Evolutionary conservation across 1,140 invertebrate genomes (phyloP), one percentile per base, ranked within the genome.

Genomic region (Bombus waltoni): DNA sequence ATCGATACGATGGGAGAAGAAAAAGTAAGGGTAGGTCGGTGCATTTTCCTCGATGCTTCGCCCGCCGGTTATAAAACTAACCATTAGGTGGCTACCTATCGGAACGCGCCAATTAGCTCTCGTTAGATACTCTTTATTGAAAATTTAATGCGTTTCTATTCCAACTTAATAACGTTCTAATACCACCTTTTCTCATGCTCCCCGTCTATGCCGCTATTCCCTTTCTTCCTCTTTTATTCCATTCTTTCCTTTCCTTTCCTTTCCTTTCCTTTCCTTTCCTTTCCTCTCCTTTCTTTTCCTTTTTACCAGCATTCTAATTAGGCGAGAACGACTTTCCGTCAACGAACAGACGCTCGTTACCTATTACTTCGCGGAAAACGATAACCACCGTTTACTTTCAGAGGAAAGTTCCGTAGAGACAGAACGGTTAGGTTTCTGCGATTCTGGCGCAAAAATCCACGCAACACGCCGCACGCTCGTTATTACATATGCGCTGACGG

Each of bases 401-500:
- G 32, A 32, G 32, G 32, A 32, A 32, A 32, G 32, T 32, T 32
- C 32, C 1, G 32, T 32, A 32, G 32, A 32, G 32, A 32, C 32
- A 32, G 38, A 32, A 78, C 62, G 38, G n/a, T 42, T 10, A 35
- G 62, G 71, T 72, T 62, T 79, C 83, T 47, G 6, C n/a, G n/a
- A 76, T 86, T 76, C 25, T 13, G 5, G 53, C 3, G 22, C 0
- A 75, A 68, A 85, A 81, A 42, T 81, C 42, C n/a, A 28, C 32
- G 77, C 15, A 15, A 42, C 38, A 81, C 32, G 32, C 78, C 79
- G 53, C 80, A 62, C 15, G 32, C 40, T 62, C 57, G 65, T 77
- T 68, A 83, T 86, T 65, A 72, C 81, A 68, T 66, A 47, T 75
- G 59, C 71, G 10, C 44, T 15, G 38, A 32, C 42, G 77, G 22